Base-by-base conservation (phyloP, 2,113 vertebrate species). In the Pseudopodoces humilis region DNA sequence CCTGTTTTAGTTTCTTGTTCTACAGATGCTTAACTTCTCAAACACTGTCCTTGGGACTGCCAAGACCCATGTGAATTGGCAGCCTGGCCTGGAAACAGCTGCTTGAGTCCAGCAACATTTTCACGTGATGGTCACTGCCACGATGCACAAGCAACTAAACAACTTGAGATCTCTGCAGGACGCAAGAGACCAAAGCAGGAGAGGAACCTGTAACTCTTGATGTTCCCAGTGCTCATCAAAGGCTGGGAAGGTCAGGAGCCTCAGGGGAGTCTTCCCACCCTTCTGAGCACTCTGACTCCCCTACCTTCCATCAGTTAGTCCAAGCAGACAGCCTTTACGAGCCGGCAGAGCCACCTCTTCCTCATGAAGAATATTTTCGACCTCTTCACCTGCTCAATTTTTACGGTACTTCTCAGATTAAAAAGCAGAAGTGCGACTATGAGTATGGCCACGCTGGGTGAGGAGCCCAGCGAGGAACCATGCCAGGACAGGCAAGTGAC, bases 361-460 rank as follows among this genome's bases (percentile, higher is more conserved):
- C 19, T 41, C 24, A 3, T 1, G 1, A 65, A 56, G 28, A 72
- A 7, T 4, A 50, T 11, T 83, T 81, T 33, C 3, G 1, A 35
- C 12, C 37, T 56, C 49, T 44, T 49, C 6, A 44, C 35, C 58
- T 20, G 37, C 7, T 77, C 44, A 27, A 4, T n/a, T 77, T 88
- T 64, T 69, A 53, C 3, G 1, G 13, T 10, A 44, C 15, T 19
- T 44, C 41, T 62, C 16, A n/a, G 11, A 16, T 41, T 52, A 65
- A 49, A 68, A 53, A 27, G 53, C 11, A 44, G 21, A 27, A 35
- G 50, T 20, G 24, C 0, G 0, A 35, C 7, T 20, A 43, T 1
- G 8, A 3, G 15, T 21, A 47, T 1, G 7, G 27, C 53, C 1
- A 1, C 0, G 0, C 22, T 52, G 33, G 33, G 23, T 0, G 0